Percentiles rank a stretch among this genome's conserved stretches.
Conservation (phyloP, 1,140 invertebrate species). For the Hypothenemus hampei region DNA sequence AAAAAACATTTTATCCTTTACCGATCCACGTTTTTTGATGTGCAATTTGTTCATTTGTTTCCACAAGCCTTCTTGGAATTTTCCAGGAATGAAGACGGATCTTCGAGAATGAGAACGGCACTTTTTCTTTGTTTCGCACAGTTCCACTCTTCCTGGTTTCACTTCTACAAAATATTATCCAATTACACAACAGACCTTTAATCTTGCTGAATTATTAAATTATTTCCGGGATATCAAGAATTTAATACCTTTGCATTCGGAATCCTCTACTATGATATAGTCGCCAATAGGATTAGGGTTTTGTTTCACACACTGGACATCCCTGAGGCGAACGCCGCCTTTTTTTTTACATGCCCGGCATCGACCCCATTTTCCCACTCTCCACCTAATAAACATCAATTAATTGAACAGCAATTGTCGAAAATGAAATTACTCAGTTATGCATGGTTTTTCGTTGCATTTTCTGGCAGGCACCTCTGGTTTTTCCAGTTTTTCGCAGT, state of each 20-base stretch:
- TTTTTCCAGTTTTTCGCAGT: constrained; percentile 42
- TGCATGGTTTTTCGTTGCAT: constrained; percentile 46
- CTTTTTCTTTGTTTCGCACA: constrained; percentile 43
- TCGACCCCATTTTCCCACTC: constrained; percentile 49
- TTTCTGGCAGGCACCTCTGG: constrained; percentile 40
- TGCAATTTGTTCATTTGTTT: constrained; percentile 27
- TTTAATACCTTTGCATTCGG: constrained; percentile 42
- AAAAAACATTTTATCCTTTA: neutral
- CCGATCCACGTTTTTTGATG: constrained; percentile 3
- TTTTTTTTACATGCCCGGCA: constrained; percentile 49
- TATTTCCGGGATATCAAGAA: too few relatives aligned
- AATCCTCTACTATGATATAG: constrained; percentile 46
- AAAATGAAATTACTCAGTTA: constrained; percentile 44
- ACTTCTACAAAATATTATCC: constrained; percentile 1
- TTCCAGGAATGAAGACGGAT: constrained; percentile 19
- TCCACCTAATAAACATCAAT: constrained; percentile 43
- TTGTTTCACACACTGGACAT: constrained; percentile 49
- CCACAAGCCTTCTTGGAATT: constrained; percentile 34
- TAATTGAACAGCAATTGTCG: neutral
- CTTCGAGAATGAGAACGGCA: constrained; percentile 34
- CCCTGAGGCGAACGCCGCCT: constrained; percentile 44
- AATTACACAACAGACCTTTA: neutral
- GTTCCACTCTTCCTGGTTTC: constrained; percentile 41
- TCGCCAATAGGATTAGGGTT: constrained; percentile 43
- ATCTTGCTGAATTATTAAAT: too few relatives aligned